Evolutionary conservation across 2,113 vertebrate species (phyloP).

Genomic region (Sialia sialis): DNA sequence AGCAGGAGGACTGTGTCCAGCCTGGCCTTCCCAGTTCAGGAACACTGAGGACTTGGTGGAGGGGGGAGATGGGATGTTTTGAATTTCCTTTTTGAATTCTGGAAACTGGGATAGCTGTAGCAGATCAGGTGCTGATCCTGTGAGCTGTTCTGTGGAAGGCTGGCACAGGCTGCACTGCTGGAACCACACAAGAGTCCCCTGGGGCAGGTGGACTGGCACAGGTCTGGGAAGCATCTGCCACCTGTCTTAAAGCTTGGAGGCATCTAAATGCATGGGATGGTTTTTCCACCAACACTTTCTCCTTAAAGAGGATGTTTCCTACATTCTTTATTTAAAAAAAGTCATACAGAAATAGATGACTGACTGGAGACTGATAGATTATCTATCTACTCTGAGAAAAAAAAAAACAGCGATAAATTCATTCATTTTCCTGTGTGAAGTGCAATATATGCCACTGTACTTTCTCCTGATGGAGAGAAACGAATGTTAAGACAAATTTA

Average conservation of each 20-base stretch:
- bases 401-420: neutral
- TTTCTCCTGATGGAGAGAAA: neutral
- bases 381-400: neutral
- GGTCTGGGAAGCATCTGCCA: neutral
- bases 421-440: neutral
- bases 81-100: neutral
- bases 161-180: rapidly evolving
- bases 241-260: neutral
- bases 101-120: neutral
- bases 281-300: neutral
- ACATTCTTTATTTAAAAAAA: rapidly evolving
- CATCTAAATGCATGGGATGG: neutral
- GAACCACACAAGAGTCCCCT: neutral
- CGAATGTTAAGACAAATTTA: neutral
- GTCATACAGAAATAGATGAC: neutral
- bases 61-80: too few relatives aligned
- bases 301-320: neutral
- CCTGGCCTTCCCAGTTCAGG: neutral
- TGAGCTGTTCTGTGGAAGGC: neutral
- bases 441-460: neutral
- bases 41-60: neutral
- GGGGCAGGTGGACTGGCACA: rapidly evolving
- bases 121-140: neutral
- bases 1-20: neutral
- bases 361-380: neutral